These are phyloP conservation scores for Drosophila quadrilineata DNA, from an alignment of 1,140 invertebrate species.

Conservation along the genomic window DNA sequence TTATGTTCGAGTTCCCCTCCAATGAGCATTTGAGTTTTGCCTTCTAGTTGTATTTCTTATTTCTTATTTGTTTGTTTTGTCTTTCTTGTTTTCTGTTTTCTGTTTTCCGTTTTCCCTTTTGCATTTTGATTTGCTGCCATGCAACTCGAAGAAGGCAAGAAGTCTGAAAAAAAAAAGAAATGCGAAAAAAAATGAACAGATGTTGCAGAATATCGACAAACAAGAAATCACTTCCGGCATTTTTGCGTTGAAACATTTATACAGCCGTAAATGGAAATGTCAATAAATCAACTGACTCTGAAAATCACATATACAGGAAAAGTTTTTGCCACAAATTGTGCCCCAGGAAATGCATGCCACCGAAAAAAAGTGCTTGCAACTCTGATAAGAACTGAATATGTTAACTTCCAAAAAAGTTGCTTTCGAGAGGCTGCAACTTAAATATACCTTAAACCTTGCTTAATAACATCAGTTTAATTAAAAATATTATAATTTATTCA, in stretches of 20 bases:
- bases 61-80: constrained; percentile 1
- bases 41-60: constrained; percentile 18
- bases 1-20: constrained; percentile 59
- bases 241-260: constrained; percentile 76
- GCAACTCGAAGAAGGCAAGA: constrained; percentile 13
- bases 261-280: constrained; percentile 76
- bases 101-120: constrained; percentile 65
- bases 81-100: constrained; percentile 6
- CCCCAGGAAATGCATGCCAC: constrained; percentile 26
- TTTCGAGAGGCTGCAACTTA: too few relatives aligned
- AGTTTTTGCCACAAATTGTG: constrained; percentile 52
- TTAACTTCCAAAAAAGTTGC: constrained; percentile 6
- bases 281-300: constrained; percentile 67
- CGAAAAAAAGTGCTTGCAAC: neutral
- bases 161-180: constrained; percentile 10
- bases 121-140: constrained; percentile 72
- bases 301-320: constrained; percentile 67
- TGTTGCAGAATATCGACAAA: constrained; percentile 39
- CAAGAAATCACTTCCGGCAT: constrained; percentile 76
- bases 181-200: constrained; percentile 13
- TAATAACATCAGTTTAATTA: too few relatives aligned
- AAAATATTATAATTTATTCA: too few relatives aligned
- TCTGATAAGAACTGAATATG: constrained; percentile 21
- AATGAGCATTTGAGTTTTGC: constrained; percentile 58
- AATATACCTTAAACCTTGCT: too few relatives aligned